Conservation (phyloP, 92 coral and sea anemone species). For the Heliopora coerulea region DNA sequence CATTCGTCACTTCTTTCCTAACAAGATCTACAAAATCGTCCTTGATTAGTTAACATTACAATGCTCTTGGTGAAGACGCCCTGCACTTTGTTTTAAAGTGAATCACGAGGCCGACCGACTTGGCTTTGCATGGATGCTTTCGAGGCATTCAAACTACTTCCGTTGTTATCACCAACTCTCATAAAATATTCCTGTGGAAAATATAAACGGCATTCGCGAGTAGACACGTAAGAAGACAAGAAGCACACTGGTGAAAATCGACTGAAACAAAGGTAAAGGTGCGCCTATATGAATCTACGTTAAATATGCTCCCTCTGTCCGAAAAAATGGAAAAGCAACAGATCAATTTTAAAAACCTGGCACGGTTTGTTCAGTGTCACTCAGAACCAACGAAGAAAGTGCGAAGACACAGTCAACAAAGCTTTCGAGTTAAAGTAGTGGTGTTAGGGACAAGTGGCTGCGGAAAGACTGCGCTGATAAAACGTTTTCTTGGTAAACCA, state of each 20-base stretch:
- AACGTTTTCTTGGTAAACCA: conserved; percentile 39
- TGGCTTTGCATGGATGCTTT: conserved; percentile 19
- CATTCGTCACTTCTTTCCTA: too few relatives aligned
- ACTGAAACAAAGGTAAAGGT: too few relatives aligned
- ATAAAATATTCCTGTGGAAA: neutral
- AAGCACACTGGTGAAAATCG: too few relatives aligned
- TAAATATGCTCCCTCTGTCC: conserved; percentile 23
- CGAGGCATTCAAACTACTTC: conserved; percentile 20
- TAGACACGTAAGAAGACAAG: too few relatives aligned
- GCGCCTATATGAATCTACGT: too few relatives aligned
- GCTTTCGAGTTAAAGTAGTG: conserved; percentile 35
- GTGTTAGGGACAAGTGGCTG: conserved; percentile 30
- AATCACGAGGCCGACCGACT: too few relatives aligned
- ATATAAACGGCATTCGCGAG: too few relatives aligned
- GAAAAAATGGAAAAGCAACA: conserved; percentile 39
- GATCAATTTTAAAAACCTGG: conserved; percentile 34
- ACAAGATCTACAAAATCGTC: too few relatives aligned
- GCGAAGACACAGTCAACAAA: conserved; percentile 26
- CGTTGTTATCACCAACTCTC: conserved; percentile 7
- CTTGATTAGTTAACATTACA: too few relatives aligned
- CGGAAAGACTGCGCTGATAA: conserved; percentile 36
- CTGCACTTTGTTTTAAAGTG: too few relatives aligned
- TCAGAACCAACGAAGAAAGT: conserved; percentile 19
- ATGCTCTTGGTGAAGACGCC: too few relatives aligned
- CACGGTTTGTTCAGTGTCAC: conserved; percentile 35